A percentile compares a stretch with the other conserved stretches of the same genome.
Conservation (phyloP, 2,888 invertebrate species). For the Taenaris catops region DNA sequence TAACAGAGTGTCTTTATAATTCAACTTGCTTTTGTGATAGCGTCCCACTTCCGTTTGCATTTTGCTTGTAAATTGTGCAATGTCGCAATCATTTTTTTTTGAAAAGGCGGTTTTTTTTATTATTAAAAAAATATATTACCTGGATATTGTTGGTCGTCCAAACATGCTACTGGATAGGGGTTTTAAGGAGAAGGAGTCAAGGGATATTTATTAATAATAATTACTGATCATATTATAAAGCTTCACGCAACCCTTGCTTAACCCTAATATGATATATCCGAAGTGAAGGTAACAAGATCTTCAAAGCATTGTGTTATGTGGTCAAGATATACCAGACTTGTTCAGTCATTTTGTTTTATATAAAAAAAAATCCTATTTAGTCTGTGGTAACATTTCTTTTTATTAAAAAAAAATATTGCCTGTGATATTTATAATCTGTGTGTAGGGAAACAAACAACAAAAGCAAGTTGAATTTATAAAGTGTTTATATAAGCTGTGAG, state of each 20-base stretch:
- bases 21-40: no score
- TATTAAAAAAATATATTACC: conserved; percentile 65
- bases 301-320: conserved; percentile 28
- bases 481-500: conserved; percentile 4
- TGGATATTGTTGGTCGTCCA: conserved; percentile 61
- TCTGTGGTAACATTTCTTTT: background rate
- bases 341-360: conserved; percentile 27
- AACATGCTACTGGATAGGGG: conserved; percentile 58
- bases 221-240: conserved; percentile 37
- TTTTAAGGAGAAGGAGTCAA: conserved; percentile 25
- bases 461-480: conserved; percentile 29
- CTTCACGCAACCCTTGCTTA: conserved; percentile 28
- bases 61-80: no score
- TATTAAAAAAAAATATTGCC: background rate
- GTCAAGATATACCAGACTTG: conserved; percentile 29
- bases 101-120: no score
- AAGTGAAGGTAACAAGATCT: conserved; percentile 29
- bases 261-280: conserved; percentile 18
- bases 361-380: no score
- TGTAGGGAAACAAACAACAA: conserved; percentile 16
- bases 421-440: background rate
- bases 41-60: no score
- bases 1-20: no score
- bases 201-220: conserved; percentile 32
- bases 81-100: no score